A percentile compares a stretch with the other conserved stretches of the same genome.
These are phyloP conservation scores for Colistium nudipinnis DNA, from an alignment of 2,113 vertebrate species.

Conservation along the genomic window DNA sequence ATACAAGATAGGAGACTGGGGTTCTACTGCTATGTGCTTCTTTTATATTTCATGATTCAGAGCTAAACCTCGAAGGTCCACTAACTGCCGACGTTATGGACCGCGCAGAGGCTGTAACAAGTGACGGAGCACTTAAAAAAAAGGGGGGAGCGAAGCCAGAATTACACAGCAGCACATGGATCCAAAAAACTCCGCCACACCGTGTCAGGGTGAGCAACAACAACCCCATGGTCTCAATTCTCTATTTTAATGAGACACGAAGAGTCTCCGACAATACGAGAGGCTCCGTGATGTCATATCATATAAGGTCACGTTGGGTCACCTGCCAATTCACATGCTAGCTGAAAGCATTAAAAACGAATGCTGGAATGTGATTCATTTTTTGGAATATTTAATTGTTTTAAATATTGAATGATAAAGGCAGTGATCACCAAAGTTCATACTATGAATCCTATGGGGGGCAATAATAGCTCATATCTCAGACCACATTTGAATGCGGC, in stretches of 20 bases:
- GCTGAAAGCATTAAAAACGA: too few species aligned
- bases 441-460: too few species aligned
- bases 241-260: background rate
- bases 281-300: background rate
- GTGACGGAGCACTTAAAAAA: slow-evolving; percentile 21
- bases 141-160: slow-evolving; percentile 3
- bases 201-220: background rate
- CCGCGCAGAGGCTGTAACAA: slow-evolving; percentile 5
- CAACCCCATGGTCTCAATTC: background rate
- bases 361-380: too few species aligned
- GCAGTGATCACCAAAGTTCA: too few species aligned
- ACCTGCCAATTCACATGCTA: background rate
- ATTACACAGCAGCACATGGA: slow-evolving; percentile 18
- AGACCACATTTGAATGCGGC: too few species aligned
- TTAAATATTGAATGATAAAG: too few species aligned
- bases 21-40: slow-evolving; percentile 37
- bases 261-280: background rate
- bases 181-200: background rate
- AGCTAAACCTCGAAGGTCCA: slow-evolving; percentile 40
- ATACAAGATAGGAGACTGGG: slow-evolving; percentile 12
- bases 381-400: too few species aligned
- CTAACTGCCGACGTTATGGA: slow-evolving; percentile 30
- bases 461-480: too few species aligned
- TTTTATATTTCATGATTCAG: slow-evolving; percentile 42
- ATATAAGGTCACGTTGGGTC: too few species aligned